Base-by-base conservation (phyloP, 1,140 invertebrate genomes). In the Cataglyphis hispanica region DNA sequence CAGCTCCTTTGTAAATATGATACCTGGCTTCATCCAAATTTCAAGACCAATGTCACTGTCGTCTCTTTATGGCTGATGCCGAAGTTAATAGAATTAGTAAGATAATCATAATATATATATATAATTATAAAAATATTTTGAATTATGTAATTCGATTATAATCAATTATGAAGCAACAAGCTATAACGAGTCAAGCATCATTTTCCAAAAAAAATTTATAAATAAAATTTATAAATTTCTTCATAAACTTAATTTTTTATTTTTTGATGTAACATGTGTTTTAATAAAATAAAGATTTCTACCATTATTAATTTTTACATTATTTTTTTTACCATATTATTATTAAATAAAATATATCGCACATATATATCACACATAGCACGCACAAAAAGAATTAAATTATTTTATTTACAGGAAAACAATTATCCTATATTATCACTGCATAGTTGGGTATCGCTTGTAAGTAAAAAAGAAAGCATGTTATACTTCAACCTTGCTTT, bases 41-140 rank as follows among this genome's bases (percentile, higher is more conserved):
- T 93, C n/a, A 92, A 95, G 63, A 88, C 91, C 16, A 93, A 91
- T 3, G 84, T 93, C 0, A 95, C 95, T 2, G 92, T 90, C 8
- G 94, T 96, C 4, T 87, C 89, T 0, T 75, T 96, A n/a, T 87
- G 88, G 3, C 27, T 96, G 1, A 88, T 94, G 27, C 92, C 96
- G 4, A 95, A 95, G 86, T 93, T 96, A 53, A 92, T 96, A 67
- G 92, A 95, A 77, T 95, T 96, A 67, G 96, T 96, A 94, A 95
- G 96, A 86, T n/a, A n/a, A n/a, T n/a, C n/a, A n/a, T n/a, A n/a
- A n/a, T n/a, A n/a, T n/a, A n/a, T n/a, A n/a, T n/a, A 1, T 37
- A 16, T 2, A 46, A 4, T 58, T 1, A 53, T 34, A 53, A 8
- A 37, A 84, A 50, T 25, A 37, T 27, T 19, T 27, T 16, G 22